Percentiles rank a stretch among this genome's conserved stretches.
These are phyloP conservation scores for Tetranychus cinnabarinus DNA, from an alignment of 1,140 invertebrate species.

Conservation along the genomic window DNA sequence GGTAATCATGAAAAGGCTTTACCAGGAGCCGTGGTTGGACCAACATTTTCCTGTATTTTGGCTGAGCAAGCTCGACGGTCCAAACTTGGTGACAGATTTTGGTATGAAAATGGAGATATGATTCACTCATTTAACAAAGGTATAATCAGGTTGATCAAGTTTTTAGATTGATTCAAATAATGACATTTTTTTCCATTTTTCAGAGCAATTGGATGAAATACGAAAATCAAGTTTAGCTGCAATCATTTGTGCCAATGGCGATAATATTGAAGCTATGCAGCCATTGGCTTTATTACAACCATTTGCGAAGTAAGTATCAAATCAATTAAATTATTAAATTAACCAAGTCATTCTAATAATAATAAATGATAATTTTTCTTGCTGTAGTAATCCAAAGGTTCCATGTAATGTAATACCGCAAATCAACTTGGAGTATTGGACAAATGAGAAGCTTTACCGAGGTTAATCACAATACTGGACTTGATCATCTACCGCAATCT, in stretches of 20 bases:
- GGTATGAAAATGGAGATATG: slow-evolving; percentile 19
- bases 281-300: slow-evolving; percentile 5
- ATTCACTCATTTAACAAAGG: slow-evolving; percentile 12
- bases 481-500: too few relatives aligned
- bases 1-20: slow-evolving; percentile 33
- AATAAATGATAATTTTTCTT: background rate
- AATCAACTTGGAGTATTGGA: slow-evolving; percentile 2
- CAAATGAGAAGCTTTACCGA: slow-evolving; percentile 1
- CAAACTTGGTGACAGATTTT: slow-evolving; percentile 31
- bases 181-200: background rate
- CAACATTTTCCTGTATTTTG: slow-evolving; percentile 86
- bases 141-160: background rate
- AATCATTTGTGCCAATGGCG: slow-evolving; percentile 76
- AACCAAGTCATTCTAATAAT: too few relatives aligned
- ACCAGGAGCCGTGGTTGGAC: slow-evolving; percentile 60
- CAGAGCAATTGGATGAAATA: slow-evolving; percentile 56
- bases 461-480: background rate
- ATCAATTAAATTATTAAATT: too few relatives aligned
- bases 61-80: slow-evolving; percentile 74
- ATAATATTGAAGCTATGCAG: slow-evolving; percentile 21
- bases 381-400: slow-evolving; percentile 1
- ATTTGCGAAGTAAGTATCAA: background rate
- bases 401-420: slow-evolving; percentile 2
- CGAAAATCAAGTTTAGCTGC: slow-evolving; percentile 68
- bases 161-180: background rate